Conservation (phyloP, 2,113 vertebrate species). For the Scomber colias region DNA sequence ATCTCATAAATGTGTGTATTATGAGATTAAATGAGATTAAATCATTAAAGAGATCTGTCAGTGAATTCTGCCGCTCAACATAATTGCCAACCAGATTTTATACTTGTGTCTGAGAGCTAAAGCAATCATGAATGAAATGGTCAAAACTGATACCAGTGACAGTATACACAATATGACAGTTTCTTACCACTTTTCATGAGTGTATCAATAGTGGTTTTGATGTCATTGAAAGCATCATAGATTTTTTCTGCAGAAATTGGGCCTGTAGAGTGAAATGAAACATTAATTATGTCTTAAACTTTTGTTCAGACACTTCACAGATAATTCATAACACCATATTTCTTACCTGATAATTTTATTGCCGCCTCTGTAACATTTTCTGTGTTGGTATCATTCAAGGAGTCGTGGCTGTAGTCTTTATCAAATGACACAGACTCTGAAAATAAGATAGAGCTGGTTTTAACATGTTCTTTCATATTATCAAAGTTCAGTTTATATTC, state of each 20-base stretch:
- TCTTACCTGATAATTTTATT: slow-evolving; percentile 18
- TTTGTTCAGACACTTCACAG: background rate
- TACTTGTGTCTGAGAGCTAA: background rate
- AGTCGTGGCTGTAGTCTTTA: background rate
- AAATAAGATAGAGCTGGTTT: background rate
- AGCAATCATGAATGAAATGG: background rate
- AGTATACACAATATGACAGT: background rate
- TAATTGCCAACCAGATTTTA: too few species aligned
- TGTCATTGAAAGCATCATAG: background rate
- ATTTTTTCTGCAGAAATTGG: background rate
- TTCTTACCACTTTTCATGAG: slow-evolving; percentile 26
- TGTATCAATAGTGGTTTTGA: background rate
- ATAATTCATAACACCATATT: background rate
- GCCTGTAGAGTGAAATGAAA: background rate
- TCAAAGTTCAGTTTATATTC: too few species aligned
- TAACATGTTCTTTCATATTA: background rate
- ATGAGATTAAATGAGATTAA: background rate
- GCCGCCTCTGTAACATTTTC: slow-evolving; percentile 4
- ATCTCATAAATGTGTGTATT: background rate
- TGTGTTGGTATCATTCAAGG: background rate
- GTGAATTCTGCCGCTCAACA: background rate
- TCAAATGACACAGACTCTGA: background rate
- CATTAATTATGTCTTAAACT: background rate
- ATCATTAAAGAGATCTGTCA: background rate
- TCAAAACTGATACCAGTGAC: background rate